These are phyloP conservation scores for Epistrophella euchroma DNA, from an alignment of 2,888 invertebrate genomes.

Conservation along the genomic window DNA sequence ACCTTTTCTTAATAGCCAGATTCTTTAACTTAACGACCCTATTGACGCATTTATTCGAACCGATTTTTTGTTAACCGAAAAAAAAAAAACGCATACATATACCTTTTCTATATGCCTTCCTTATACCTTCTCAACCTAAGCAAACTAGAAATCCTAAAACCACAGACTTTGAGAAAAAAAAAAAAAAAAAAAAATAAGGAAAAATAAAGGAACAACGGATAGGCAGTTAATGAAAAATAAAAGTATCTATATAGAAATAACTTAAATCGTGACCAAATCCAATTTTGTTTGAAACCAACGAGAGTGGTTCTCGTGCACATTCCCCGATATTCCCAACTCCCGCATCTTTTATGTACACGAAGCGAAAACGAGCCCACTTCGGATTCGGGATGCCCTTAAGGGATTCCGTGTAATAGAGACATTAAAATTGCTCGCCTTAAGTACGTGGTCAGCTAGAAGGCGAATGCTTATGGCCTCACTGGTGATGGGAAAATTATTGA, in stretches of 20 bases:
- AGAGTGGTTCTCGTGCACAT: conserved; percentile 47
- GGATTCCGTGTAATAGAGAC: conserved; percentile 74
- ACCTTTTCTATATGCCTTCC: neutral
- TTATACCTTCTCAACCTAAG: conserved; percentile 16
- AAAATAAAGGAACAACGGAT: conserved; percentile 34
- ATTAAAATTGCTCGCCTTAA: conserved; percentile 73
- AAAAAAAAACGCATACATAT: neutral
- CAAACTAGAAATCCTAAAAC: conserved; percentile 42
- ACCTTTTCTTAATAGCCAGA: conserved; percentile 27
- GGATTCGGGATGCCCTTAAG: conserved; percentile 68
- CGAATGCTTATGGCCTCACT: conserved; percentile 46
- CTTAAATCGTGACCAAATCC: conserved; percentile 74
- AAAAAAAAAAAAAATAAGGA: conserved; percentile 1
- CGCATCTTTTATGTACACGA: conserved; percentile 16
- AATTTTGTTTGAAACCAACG: conserved; percentile 62
- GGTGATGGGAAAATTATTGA: conserved; percentile 73
- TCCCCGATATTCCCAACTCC: conserved; percentile 37
- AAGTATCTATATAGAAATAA: conserved; percentile 64
- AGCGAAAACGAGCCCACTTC: conserved; percentile 4
- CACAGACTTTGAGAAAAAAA: conserved; percentile 8
- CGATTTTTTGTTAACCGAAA: conserved; percentile 30
- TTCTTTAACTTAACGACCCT: conserved; percentile 57
- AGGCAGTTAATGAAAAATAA: conserved; percentile 66
- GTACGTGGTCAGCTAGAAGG: conserved; percentile 69
- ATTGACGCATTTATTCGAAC: conserved; percentile 70